Conservation (phyloP, 1,140 invertebrate genomes). For the Eulimnadia texana region DNA sequence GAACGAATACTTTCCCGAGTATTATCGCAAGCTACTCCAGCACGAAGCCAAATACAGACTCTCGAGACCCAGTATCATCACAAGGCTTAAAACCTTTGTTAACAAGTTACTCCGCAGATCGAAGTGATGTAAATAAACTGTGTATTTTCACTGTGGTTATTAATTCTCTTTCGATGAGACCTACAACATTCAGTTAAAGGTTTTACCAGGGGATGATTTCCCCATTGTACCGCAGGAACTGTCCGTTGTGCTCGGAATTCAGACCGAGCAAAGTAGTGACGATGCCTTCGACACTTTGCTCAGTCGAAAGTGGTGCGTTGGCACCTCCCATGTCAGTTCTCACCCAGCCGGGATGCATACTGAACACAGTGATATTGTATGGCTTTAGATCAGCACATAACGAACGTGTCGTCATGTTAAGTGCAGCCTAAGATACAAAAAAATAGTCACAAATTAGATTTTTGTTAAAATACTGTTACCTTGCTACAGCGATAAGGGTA, state of each 20-base stretch:
- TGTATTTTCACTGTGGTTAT: too few relatives aligned
- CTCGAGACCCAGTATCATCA: neutral
- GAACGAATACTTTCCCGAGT: neutral
- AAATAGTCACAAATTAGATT: neutral
- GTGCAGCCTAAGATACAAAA: conserved; percentile 45
- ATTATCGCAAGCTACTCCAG: neutral
- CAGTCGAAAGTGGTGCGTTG: conserved; percentile 54
- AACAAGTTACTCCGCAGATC: too few relatives aligned
- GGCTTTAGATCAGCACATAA: conserved; percentile 61
- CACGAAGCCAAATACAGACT: neutral
- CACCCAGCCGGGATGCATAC: conserved; percentile 54
- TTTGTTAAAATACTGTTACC: neutral
- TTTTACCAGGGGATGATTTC: conserved; percentile 54
- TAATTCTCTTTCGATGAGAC: too few relatives aligned
- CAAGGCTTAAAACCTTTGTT: neutral
- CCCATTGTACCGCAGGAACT: conserved; percentile 62
- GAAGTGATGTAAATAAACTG: too few relatives aligned
- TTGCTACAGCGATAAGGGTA: conserved; percentile 14
- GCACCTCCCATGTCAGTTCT: conserved; percentile 20
- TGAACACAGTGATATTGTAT: conserved; percentile 52
- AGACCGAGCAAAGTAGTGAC: conserved; percentile 45
- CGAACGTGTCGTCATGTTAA: conserved; percentile 74
- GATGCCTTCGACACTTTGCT: conserved; percentile 45
- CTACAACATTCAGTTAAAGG: too few relatives aligned
- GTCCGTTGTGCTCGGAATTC: conserved; percentile 48